Conservation (phyloP, 2,113 vertebrate genomes). For the Alaudala cheleensis region DNA sequence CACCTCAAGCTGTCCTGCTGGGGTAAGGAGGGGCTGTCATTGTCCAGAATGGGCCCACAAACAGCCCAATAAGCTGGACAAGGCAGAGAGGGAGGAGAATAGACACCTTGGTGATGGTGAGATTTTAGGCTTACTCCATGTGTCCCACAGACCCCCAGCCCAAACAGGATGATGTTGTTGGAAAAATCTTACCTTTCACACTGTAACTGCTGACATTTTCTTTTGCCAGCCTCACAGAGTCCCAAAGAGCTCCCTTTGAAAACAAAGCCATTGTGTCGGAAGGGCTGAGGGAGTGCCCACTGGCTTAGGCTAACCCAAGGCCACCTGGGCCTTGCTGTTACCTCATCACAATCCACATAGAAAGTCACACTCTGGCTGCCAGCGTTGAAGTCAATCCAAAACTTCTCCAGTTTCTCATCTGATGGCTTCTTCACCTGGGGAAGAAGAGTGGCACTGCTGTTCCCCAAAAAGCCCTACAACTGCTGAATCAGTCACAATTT, state of each 20-base stretch:
- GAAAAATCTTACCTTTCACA: conserved; percentile 68
- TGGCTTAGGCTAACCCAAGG: neutral
- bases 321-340: conserved; percentile 15
- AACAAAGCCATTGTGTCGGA: neutral
- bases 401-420: conserved; percentile 85
- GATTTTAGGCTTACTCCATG: neutral
- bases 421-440: conserved; percentile 82
- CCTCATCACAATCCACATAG: conserved; percentile 82
- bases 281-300: fast-evolving
- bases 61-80: neutral
- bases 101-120: fast-evolving
- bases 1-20: neutral
- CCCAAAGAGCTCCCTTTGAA: conserved; percentile 84
- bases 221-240: conserved; percentile 76
- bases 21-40: fast-evolving
- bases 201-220: conserved; percentile 74
- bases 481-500: neutral
- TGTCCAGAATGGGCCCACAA: fast-evolving
- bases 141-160: neutral
- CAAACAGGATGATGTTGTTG: fast-evolving
- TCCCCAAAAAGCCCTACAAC: neutral
- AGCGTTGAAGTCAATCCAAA: conserved; percentile 93
- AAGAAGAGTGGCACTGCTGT: neutral
- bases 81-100: neutral
- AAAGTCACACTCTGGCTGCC: conserved; percentile 86